Evolutionary conservation across 35 echinoderm and acorn worm species (phyloP), one percentile per base, ranked within the genome.

Genomic region (Eucidaris tribuloides): DNA sequence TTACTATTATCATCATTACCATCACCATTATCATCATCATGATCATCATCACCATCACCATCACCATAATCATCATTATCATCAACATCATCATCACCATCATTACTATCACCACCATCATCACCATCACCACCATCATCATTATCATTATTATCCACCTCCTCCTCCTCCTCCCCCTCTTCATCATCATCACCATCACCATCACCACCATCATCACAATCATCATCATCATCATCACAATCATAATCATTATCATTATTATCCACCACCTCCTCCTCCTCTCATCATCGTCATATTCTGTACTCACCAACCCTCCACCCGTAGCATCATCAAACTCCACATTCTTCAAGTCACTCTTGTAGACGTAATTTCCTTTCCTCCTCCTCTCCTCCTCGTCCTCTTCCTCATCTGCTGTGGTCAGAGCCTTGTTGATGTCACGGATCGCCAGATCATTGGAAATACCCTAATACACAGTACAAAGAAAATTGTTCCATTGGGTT

Each of bases 321-420:
- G 85, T 88, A 3, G 85, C 79, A 32, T 88, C 85, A 66, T 88
- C 85, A 31, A 88, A 58, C 5, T 80, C 76, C 0, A 88, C 57
- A 40, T 78, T 33, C 59, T 88, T 88, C 40, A 49, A 23, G 27
- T 88, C 58, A 19, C 48, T 77, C 39, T 61, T 42, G 76, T 46
- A 18, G 15, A 88, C 59, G 29, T 88, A 45, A 7, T 58, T 80
- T 0, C 38, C 19, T 19, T 23, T 32, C 42, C 42, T 41, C 0
- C 76, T 34, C 2, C 40, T 25, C 42, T 81, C 42, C 11, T 45
- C 22, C 4, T 45, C 41, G 23, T 45, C 74, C 17, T 44, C 14
- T 30, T 88, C 85, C 24, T 81, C 59, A 19, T 71, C 39, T 35
- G 68, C 82, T 3, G 60, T 79, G 44, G 30, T 79, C 9, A 88